Conservation (phyloP, 2,888 invertebrate species). For the Unio pictorum region DNA sequence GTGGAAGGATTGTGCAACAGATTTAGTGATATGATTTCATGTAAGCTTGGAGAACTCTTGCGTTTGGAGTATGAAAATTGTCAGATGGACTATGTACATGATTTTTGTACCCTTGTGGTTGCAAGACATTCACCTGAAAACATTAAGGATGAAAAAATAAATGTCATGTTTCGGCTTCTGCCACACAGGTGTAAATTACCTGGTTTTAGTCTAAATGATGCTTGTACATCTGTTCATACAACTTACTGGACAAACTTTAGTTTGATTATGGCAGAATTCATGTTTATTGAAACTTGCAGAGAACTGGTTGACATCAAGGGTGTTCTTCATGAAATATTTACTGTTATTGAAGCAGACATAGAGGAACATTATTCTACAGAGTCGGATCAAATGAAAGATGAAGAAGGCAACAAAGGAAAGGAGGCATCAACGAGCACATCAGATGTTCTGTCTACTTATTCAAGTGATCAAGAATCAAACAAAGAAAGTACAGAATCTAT, state of each 20-base stretch:
- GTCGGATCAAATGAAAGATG: too few relatives aligned
- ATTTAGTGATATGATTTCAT: too few relatives aligned
- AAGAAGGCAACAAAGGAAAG: too few relatives aligned
- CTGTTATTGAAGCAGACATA: too few relatives aligned
- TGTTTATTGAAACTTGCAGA: slow-evolving; percentile 9
- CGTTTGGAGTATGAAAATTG: background rate
- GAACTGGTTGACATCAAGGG: background rate
- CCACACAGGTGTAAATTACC: slow-evolving; percentile 1
- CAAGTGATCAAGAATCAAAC: too few relatives aligned
- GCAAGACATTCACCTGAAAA: too few relatives aligned
- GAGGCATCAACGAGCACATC: too few relatives aligned
- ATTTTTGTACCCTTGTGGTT: slow-evolving; percentile 13
- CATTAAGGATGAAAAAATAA: background rate
- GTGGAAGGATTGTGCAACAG: too few relatives aligned
- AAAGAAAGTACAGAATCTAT: too few relatives aligned
- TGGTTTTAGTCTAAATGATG: background rate
- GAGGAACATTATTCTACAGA: too few relatives aligned
- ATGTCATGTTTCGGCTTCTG: slow-evolving; percentile 8
- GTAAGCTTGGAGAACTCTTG: too few relatives aligned
- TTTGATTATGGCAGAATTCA: slow-evolving; percentile 8
- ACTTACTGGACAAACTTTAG: slow-evolving; percentile 8
- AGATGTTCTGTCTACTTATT: too few relatives aligned
- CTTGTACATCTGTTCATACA: slow-evolving; percentile 12
- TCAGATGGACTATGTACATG: slow-evolving; percentile 20
- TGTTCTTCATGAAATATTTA: background rate